Evolutionary conservation across 2,888 invertebrate species (phyloP).

Genomic region (Prenolepis imparis): DNA sequence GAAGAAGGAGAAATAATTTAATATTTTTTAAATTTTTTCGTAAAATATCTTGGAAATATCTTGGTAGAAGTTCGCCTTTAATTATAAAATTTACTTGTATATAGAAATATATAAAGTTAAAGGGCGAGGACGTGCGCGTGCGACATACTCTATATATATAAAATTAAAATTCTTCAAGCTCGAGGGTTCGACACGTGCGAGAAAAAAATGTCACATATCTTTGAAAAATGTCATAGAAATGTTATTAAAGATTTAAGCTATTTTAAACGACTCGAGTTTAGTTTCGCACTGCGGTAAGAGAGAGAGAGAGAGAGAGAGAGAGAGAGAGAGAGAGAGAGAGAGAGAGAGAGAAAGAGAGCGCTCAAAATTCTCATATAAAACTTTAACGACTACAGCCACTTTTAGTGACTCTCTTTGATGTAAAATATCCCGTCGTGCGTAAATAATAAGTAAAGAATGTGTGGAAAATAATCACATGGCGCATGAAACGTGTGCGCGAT

Average conservation of each 20-base stretch:
- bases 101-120: background rate
- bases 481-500: background rate
- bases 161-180: constrained; percentile 6
- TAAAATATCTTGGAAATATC: background rate
- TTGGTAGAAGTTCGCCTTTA: background rate
- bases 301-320: background rate
- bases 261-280: constrained; percentile 18
- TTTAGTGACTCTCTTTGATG: background rate
- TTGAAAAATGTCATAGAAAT: constrained; percentile 13
- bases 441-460: constrained; percentile 21
- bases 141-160: background rate
- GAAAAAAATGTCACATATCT: constrained; percentile 11
- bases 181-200: background rate
- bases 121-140: background rate
- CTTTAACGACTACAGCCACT: constrained; percentile 12
- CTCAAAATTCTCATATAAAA: constrained; percentile 7
- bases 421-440: background rate
- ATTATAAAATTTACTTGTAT: background rate
- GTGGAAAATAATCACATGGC: background rate
- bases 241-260: constrained; percentile 13
- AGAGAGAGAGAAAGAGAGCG: background rate
- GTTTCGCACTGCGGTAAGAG: background rate
- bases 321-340: background rate
- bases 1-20: background rate
- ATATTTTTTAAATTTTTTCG: no score